phyloP scores from a whole-genome alignment of 1,140 invertebrate species.

The Pseudoatta argentina region DNA sequence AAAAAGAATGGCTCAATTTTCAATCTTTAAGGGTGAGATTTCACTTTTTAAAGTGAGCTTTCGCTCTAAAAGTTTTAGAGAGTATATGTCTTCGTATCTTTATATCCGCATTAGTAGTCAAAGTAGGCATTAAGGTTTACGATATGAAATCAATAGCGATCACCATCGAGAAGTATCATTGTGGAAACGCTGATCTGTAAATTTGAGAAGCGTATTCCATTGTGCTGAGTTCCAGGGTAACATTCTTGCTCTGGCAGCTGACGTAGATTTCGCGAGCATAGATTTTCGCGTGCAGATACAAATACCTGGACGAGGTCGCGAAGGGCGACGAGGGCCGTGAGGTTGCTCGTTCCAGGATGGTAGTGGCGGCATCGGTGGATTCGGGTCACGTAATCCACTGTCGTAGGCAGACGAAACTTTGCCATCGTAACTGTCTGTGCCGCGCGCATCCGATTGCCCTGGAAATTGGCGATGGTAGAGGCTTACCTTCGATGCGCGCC shows the following conservation, averaged over 20 bases:
- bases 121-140: background rate
- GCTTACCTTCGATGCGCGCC: conserved; percentile 5
- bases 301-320: conserved; percentile 30
- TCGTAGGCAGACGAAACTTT: conserved; percentile 60
- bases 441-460: conserved; percentile 70
- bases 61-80: no score
- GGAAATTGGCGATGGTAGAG: conserved; percentile 72
- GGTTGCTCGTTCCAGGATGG: background rate
- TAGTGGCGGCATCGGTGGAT: conserved; percentile 21
- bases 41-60: no score
- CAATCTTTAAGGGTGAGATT: no score
- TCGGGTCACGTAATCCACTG: conserved; percentile 71
- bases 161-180: background rate
- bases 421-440: conserved; percentile 59
- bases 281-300: conserved; percentile 43
- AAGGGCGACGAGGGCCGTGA: conserved; percentile 17
- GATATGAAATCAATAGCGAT: background rate
- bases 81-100: conserved; percentile 8
- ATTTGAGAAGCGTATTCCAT: conserved; percentile 28
- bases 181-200: conserved; percentile 16
- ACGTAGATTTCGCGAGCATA: conserved; percentile 10
- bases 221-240: background rate
- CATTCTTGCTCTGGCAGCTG: background rate
- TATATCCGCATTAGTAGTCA: background rate
- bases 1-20: no score